Evolutionary conservation across 2,888 invertebrate species (phyloP).

Genomic region (Caenorhabditis macrosperma): DNA sequence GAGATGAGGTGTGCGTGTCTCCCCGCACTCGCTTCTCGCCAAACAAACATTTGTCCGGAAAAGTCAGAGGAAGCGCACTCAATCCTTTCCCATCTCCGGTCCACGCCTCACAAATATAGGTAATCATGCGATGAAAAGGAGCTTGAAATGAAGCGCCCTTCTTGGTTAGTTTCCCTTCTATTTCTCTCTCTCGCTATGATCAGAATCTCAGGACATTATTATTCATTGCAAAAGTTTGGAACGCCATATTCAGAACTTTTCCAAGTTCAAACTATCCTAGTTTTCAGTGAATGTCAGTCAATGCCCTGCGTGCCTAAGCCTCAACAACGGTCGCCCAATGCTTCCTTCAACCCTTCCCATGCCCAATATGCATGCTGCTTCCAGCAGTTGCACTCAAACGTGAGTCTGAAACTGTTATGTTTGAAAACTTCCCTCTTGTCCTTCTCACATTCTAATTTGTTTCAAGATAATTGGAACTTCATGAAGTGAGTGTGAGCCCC

Average conservation of each 20-base stretch:
- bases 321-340: slow-evolving; percentile 53
- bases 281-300: slow-evolving; percentile 65
- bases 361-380: slow-evolving; percentile 70
- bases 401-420: slow-evolving; percentile 49
- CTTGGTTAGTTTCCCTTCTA: slow-evolving; percentile 17
- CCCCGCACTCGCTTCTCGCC: slow-evolving; percentile 17
- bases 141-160: slow-evolving; percentile 5
- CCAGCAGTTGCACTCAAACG: slow-evolving; percentile 68
- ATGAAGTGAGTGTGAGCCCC: too few species aligned
- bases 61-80: slow-evolving; percentile 25
- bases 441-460: too few species aligned
- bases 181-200: neutral
- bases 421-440: slow-evolving; percentile 3
- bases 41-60: slow-evolving; percentile 36
- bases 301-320: slow-evolving; percentile 66
- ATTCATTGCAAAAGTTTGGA: neutral
- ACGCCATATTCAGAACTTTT: neutral
- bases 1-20: slow-evolving; percentile 5
- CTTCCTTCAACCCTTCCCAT: slow-evolving; percentile 68
- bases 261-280: neutral
- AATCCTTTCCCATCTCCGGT: neutral
- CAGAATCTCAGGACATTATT: neutral
- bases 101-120: slow-evolving; percentile 36
- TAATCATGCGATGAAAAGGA: slow-evolving; percentile 34
- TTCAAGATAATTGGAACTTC: neutral